Evolutionary conservation across 2,888 invertebrate genomes (phyloP), one percentile per base, ranked within the genome.

Genomic region (Coleophora flavipennella): DNA sequence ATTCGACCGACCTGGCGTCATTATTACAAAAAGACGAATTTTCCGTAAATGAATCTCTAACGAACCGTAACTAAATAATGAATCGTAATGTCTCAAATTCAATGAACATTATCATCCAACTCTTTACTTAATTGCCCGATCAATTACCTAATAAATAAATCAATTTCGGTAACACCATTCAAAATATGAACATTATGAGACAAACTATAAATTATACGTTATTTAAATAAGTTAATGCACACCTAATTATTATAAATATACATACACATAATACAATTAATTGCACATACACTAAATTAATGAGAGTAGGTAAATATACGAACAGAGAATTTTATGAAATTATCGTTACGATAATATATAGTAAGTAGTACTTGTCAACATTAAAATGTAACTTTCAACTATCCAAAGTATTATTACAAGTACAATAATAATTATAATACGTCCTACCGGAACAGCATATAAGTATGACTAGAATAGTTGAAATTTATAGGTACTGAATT

Each of bases 61-160:
- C 10, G 40, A 48, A 51, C 36, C 48, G 44, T 46, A 50, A 48
- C 40, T 4, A 46, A 42, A 42, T 33, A 26, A 12, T 27, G 25
- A 4, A 8, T 4, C 4, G 10, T 11, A 8, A 8, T 29, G 29
- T 29, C 4, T n/a, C 9, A 29, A 29, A 29, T 29, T 11, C 10
- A n/a, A n/a, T 11, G 1, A 33, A 33, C 33, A 13, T 12, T 29
- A 9, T 29, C 29, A 1, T 29, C 10, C 29, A 35, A 26, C 39
- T 37, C 39, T 41, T 36, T n/a, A 57, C 67, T 64, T 55, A 64
- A 68, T 60, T 59, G 71, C 67, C 70, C 74, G 64, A 67, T 70
- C 64, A 72, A 67, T 73, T 72, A 57, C 60, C 80, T 81, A 80
- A 76, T 80, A 81, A 81, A 81, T 79, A 75, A 80, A 76, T 75